These are phyloP conservation scores for Tortricodes alternella DNA, from an alignment of 2,888 invertebrate species.

Conservation along the genomic window DNA sequence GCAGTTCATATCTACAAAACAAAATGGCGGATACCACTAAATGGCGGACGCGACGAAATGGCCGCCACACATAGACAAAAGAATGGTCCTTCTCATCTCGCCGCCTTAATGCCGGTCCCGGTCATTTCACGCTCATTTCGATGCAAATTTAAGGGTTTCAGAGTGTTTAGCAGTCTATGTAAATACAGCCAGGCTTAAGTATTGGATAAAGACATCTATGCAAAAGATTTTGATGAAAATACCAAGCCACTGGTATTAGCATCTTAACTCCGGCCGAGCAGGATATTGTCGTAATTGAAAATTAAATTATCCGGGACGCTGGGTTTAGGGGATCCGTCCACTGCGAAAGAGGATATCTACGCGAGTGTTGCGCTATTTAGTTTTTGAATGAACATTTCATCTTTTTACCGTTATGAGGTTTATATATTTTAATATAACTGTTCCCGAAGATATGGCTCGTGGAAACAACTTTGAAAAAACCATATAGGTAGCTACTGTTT, in stretches of 20 bases:
- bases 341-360: background rate
- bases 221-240: conserved; percentile 77
- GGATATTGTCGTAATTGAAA: conserved; percentile 23
- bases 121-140: conserved; percentile 76
- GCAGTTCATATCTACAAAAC: conserved; percentile 45
- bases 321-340: background rate
- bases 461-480: too few species aligned
- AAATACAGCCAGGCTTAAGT: conserved; percentile 54
- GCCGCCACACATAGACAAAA: conserved; percentile 65
- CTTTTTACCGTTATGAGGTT: too few species aligned
- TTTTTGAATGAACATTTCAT: background rate
- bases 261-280: conserved; percentile 16
- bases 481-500: too few species aligned
- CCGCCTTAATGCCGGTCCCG: conserved; percentile 69
- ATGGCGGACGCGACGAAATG: conserved; percentile 58
- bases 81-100: conserved; percentile 62
- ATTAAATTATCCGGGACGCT: conserved; percentile 16
- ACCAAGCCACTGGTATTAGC: conserved; percentile 32
- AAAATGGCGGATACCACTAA: conserved; percentile 59
- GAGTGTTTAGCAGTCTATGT: conserved; percentile 71
- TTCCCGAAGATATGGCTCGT: too few species aligned
- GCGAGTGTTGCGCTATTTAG: background rate
- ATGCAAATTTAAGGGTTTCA: conserved; percentile 77
- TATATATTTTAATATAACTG: too few species aligned
- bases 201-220: conserved; percentile 37